A percentile compares a stretch with the other conserved stretches of the same genome.
Evolutionary conservation across 2,797 vertebrate species (phyloP).

Genomic region (Centroberyx gerrardi): DNA sequence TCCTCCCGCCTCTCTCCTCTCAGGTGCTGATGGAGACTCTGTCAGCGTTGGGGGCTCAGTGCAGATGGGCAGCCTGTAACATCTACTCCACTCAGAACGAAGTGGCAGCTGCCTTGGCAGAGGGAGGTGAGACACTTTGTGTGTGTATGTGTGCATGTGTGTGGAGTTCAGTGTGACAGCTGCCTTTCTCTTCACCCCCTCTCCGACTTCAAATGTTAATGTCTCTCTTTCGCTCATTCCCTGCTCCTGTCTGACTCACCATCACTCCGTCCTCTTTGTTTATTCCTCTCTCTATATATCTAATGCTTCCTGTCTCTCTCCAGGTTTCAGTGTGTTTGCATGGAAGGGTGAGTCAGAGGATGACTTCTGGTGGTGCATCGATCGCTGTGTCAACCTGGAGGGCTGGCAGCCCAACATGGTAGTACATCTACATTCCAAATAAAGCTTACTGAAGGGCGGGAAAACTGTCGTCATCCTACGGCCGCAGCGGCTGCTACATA

Average conservation of each 20-base stretch:
- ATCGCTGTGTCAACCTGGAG: conserved; percentile 97
- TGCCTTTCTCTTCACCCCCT: conserved; percentile 8
- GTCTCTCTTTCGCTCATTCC: neutral
- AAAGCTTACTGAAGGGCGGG: neutral
- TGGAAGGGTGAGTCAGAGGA: conserved; percentile 99
- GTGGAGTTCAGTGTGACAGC: neutral
- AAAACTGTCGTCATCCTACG: neutral
- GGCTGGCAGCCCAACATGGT: conserved; percentile 99
- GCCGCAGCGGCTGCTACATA: neutral
- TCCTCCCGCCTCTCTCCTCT: neutral
- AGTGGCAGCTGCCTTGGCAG: conserved; percentile 96
- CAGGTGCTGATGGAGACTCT: conserved; percentile 98
- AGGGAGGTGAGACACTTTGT: conserved; percentile 88
- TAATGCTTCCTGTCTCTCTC: neutral
- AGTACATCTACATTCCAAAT: conserved; percentile 39
- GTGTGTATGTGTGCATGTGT: conserved; percentile 1
- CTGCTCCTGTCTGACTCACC: neutral
- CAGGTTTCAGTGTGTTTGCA: conserved; percentile 97
- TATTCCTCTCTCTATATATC: conserved; percentile 61
- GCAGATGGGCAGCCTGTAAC: conserved; percentile 98
- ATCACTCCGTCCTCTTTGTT: neutral
- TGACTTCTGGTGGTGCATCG: conserved; percentile 99
- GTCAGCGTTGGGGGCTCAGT: conserved; percentile 95
- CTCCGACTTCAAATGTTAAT: neutral
- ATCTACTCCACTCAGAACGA: conserved; percentile 99